These are phyloP conservation scores for Drosophila fungiperda DNA, from an alignment of 2,888 invertebrate genomes.

Conservation along the genomic window DNA sequence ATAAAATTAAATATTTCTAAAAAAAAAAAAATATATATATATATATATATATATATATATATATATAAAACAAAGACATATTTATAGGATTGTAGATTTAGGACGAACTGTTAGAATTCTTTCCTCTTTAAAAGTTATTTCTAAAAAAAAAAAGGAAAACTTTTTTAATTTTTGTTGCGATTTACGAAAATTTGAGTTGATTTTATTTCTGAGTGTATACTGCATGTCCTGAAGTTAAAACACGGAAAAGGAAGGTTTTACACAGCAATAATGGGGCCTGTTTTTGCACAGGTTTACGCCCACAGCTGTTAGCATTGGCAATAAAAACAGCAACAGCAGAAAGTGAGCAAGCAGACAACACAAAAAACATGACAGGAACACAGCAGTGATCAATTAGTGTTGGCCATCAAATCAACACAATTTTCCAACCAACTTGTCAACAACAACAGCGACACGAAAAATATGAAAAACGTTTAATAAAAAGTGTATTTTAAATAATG, in stretches of 20 bases:
- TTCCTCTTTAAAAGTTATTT: background rate
- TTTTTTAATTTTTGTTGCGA: background rate
- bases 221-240: constrained; percentile 9
- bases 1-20: no score
- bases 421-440: constrained; percentile 27
- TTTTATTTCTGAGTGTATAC: background rate
- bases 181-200: background rate
- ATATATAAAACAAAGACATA: no score
- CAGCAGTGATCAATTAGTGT: constrained; percentile 42
- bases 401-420: constrained; percentile 47
- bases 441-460: background rate
- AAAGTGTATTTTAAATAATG: background rate
- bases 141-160: background rate
- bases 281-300: background rate
- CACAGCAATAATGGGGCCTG: background rate
- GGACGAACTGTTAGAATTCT: background rate
- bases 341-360: background rate
- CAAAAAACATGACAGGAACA: constrained; percentile 11
- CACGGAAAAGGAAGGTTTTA: background rate
- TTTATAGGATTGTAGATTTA: background rate
- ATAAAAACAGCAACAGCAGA: constrained; percentile 1
- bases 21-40: no score
- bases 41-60: no score
- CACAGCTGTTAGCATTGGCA: background rate
- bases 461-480: background rate